phyloP scores from a whole-genome alignment of 2,797 vertebrate species.

The Hipposideros larvatus region DNA sequence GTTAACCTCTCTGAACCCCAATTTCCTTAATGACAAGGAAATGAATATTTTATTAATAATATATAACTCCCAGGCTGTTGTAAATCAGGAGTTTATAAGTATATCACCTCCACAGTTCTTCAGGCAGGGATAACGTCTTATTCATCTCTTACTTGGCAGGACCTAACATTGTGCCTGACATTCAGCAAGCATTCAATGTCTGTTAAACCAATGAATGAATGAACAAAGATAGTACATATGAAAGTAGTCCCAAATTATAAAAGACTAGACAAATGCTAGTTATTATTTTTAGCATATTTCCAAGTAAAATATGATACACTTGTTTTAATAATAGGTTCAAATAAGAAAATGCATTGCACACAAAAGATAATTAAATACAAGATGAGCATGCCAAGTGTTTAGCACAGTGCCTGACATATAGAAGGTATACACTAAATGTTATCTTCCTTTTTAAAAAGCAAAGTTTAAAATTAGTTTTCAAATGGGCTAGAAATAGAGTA shows the following conservation, averaged over 20 bases:
- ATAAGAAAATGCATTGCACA: constrained; percentile 25
- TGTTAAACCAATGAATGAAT: not conserved
- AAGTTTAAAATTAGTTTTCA: constrained; percentile 29
- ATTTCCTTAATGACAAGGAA: constrained; percentile 40
- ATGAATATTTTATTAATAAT: constrained; percentile 37
- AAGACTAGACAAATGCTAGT: not conserved
- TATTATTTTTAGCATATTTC: constrained; percentile 31
- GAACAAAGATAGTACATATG: not conserved
- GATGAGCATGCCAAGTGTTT: not conserved
- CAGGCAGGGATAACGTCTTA: not conserved
- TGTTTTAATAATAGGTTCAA: constrained; percentile 15
- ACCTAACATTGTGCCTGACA: not conserved
- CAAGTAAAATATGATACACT: constrained; percentile 33
- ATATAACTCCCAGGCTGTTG: not conserved
- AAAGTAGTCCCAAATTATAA: constrained; percentile 46
- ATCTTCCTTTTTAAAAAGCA: constrained; percentile 6
- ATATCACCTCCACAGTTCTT: not conserved
- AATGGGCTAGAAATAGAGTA: not conserved
- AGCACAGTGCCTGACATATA: not conserved
- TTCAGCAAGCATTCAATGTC: not conserved
- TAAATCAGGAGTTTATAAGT: constrained; percentile 28
- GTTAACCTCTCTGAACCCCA: constrained; percentile 22
- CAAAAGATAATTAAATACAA: not conserved
- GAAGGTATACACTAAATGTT: not conserved
- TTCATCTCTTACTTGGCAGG: not conserved